Base-by-base conservation (phyloP, 2,888 invertebrate species). In the Drosophila kuntzei region DNA sequence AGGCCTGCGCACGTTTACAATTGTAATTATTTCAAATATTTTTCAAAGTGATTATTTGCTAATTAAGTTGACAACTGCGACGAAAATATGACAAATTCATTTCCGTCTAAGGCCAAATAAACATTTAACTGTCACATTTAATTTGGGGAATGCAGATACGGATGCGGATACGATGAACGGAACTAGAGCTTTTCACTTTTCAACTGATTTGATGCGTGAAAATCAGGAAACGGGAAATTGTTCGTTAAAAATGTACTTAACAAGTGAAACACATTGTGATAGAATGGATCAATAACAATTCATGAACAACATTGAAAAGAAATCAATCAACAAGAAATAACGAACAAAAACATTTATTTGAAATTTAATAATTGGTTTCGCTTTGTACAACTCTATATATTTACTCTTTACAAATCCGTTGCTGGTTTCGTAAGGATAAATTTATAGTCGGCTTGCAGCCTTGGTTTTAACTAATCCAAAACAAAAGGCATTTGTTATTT, bases 71-170 rank as follows among this genome's bases (percentile, higher is more conserved):
- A 63, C 76, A 59, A 49, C 51, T 51, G 34, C 41, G 59, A 46
- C 46, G 59, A 73, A 69, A 81, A 63, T 70, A 68, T 84, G 79
- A 80, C 82, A 82, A 82, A 87, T 87, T 87, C 57, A 84, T 84
- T 84, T 82, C 82, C 87, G 81, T 47, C 64, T 36, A 46, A 47
- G 20, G 37, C 41, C 37, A 49, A 66, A 66, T 50, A 16, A 36
- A 39, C n/a, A 65, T 61, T 73, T 16, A 46, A 51, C 41, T 43
- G 39, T 29, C 50, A 27, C 49, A 63, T 46, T 67, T 12, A 69
- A 62, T 75, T 32, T 34, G 25, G 49, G 22, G 14, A 49, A 49
- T 41, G 39, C 32, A 39, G 32, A 18, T 34, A 11, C 49, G 55
- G 49, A 55, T 36, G 32, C 47, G 72, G 57, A 60, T 46, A 46